Evolutionary conservation across 1,140 invertebrate species (phyloP).

Genomic region (Caenorhabditis latens): DNA sequence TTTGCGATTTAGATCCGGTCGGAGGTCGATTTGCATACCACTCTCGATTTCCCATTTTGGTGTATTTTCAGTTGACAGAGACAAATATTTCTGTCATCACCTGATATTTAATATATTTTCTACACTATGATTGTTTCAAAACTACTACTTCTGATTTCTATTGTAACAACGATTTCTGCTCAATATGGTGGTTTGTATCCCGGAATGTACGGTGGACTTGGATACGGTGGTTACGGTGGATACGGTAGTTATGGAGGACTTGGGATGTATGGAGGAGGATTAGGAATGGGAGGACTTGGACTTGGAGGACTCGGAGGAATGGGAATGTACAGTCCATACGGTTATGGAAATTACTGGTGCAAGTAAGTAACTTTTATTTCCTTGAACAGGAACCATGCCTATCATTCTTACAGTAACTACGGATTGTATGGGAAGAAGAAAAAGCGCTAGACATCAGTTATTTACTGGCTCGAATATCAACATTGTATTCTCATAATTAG

Average conservation of each 20-base stretch:
- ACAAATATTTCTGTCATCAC: neutral
- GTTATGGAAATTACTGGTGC: slow-evolving; percentile 41
- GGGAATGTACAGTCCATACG: slow-evolving; percentile 25
- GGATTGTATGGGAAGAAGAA: slow-evolving; percentile 26
- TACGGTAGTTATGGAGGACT: slow-evolving; percentile 11
- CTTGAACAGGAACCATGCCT: too few species aligned
- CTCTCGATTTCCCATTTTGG: neutral
- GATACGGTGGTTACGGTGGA: slow-evolving; percentile 12
- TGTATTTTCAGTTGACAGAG: neutral
- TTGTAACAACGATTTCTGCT: neutral
- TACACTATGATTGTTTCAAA: neutral
- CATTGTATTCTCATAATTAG: neutral
- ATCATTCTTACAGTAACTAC: neutral
- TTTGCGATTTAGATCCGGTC: slow-evolving; percentile 9
- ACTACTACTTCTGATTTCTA: neutral
- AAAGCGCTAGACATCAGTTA: neutral
- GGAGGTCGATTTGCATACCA: slow-evolving; percentile 46
- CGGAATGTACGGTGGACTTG: slow-evolving; percentile 13
- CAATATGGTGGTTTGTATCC: slow-evolving; percentile 15
- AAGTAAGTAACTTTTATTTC: slow-evolving; percentile 13
- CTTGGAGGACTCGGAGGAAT: neutral
- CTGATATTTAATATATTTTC: neutral
- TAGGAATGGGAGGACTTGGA: neutral
- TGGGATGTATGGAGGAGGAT: slow-evolving; percentile 2
- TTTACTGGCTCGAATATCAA: neutral